Evolutionary conservation across 2,113 vertebrate species (phyloP), one percentile per base, ranked within the genome.

Genomic region (Bujurquina vittata): DNA sequence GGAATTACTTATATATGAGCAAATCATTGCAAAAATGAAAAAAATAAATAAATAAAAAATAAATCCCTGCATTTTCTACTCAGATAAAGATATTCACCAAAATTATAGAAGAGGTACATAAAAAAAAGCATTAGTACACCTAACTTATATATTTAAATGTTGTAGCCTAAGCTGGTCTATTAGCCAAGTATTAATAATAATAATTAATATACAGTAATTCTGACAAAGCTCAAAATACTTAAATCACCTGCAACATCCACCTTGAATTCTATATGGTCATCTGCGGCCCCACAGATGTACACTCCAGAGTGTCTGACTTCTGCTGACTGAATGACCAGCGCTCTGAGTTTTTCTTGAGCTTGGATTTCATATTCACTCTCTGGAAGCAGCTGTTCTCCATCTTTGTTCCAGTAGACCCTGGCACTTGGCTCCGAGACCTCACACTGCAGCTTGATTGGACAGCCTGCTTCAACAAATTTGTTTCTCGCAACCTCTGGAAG

Each of bases 241-340:
- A 87, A 75, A 91, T 96, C 94, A 97, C 96, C 96, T 94, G 94
- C 92, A 94, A 96, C 95, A 91, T 96, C 95, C 94, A 96, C 96
- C 84, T 94, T 95, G 94, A 96, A 96, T 88, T 92, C 92, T 89
- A 95, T 93, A 62, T 57, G 89, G 92, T 96, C 95, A 84, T 96
- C 95, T 76, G 86, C 83, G 23, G 95, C 90, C 37, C 95, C 94
- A 90, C 96, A 96, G 91, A 90, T 91, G 89, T 95, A 96, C 46
- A 94, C 23, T 22, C 96, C 96, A 67, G 93, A 94, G 88, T 95
- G 95, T 78, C 90, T 94, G 80, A 90, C 84, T 91, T 94, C 92
- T 85, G 95, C 95, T 67, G 95, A 92, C 46, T 94, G 81, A 86
- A 95, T 91, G 67, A 93, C 82, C 87, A 96, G 79, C 31, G 74